Percentiles rank a stretch among this genome's conserved stretches.
These are phyloP conservation scores for Turritopsis dohrnii DNA, from an alignment of 30 jellyfish, hydroid and myxozoan species.

Conservation along the genomic window DNA sequence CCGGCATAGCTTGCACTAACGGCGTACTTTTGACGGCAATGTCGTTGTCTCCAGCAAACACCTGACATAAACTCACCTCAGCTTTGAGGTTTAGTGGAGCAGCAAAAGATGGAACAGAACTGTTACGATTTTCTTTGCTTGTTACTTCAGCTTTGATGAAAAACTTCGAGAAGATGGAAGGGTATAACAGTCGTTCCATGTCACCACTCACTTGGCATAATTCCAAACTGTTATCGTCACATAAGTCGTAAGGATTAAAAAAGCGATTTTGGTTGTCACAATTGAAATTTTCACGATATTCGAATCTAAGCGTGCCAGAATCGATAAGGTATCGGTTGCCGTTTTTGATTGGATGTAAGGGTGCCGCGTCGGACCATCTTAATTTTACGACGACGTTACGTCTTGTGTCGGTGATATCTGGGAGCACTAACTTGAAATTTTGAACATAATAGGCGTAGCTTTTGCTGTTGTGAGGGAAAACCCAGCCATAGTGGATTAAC, in stretches of 20 bases:
- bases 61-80: background rate
- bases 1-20: background rate
- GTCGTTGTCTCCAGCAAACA: background rate
- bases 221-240: background rate
- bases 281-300: background rate
- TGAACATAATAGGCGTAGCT: background rate
- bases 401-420: background rate
- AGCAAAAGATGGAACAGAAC: background rate
- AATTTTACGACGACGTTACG: background rate
- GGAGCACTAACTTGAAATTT: background rate
- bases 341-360: background rate
- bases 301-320: slow-evolving; percentile 1
- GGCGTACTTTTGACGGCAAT: background rate
- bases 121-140: background rate
- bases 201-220: background rate
- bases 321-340: background rate
- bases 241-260: slow-evolving; percentile 4
- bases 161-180: background rate
- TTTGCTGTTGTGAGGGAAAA: background rate
- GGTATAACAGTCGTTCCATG: background rate
- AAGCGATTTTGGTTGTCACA: background rate
- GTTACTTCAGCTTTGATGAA: background rate
- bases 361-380: slow-evolving; percentile 6
- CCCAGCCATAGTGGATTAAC: slow-evolving; percentile 37
- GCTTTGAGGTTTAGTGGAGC: background rate